Evolutionary conservation across 2,888 invertebrate species (phyloP), one percentile per base, ranked within the genome.

Genomic region (Calameuta pallipes): DNA sequence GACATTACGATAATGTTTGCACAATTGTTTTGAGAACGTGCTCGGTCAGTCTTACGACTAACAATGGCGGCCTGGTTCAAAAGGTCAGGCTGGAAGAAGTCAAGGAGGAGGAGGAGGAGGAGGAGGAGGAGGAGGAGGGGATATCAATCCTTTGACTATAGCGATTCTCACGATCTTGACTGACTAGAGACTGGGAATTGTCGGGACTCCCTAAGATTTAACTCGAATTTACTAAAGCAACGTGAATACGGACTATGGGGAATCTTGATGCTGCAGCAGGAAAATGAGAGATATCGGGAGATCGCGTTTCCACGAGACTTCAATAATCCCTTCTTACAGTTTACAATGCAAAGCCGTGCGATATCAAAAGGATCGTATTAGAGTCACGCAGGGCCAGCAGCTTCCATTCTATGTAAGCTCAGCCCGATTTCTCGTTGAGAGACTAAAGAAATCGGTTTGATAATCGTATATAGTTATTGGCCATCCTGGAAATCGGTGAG

Each of bases 11-110:
- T 84, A 85, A 84, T 83, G 85, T 82, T 84, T 83, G 81, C 82
- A 78, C 79, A 77, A 83, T 83, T 85, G 83, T 84, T 85, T 83
- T 84, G 81, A 85, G 82, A 85, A 85, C 81, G 81, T 74, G 80
- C 81, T 83, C 81, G 80, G 80, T 81, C 79, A 23, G 23, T 9
- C 23, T 15, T 56, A 23, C 56, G 56, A 23, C 2, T 23, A 23
- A 56, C 56, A 23, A 56, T 56, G 56, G 56, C 56, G 23, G 56
- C 56, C 56, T 23, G 56, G 56, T 56, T 23, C 56, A 9, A 56
- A 56, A 56, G 56, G 56, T 56, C 56, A 23, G 2, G 23, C 56
- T 56, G 56, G 6, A 56, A 23, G 23, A 56, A 56, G 56, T 23
- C 41, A 1, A 41, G 41, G 41, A 23, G 41, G 23, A 56, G 56